phyloP scores from a whole-genome alignment of 2,113 vertebrate genomes.

The Nanorana parkeri region DNA sequence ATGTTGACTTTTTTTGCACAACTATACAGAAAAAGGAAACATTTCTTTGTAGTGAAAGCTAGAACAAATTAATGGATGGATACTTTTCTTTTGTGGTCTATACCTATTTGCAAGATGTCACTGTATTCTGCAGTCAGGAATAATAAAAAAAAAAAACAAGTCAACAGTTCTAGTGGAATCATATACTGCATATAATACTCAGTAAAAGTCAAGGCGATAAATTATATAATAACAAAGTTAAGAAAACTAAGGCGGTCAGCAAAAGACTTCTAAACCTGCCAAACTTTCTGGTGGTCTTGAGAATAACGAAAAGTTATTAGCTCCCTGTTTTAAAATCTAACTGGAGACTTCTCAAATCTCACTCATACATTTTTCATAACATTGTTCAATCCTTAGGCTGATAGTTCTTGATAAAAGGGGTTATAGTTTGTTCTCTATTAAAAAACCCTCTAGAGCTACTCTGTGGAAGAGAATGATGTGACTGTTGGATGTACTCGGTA shows the following conservation, averaged over 20 bases:
- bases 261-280: neutral
- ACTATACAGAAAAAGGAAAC: neutral
- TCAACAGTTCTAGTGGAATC: neutral
- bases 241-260: neutral
- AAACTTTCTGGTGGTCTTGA: too few relatives aligned
- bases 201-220: neutral
- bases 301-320: neutral
- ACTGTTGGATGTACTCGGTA: too few relatives aligned
- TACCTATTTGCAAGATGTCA: constrained; percentile 23
- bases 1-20: neutral
- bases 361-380: too few relatives aligned
- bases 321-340: neutral
- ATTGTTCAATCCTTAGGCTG: too few relatives aligned
- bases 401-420: too few relatives aligned
- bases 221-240: neutral
- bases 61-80: constrained; percentile 17
- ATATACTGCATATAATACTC: neutral
- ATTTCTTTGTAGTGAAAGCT: neutral
- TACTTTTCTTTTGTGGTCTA: neutral
- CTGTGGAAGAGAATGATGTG: too few relatives aligned
- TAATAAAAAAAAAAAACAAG: neutral
- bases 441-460: too few relatives aligned
- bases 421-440: too few relatives aligned
- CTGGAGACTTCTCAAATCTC: too few relatives aligned
- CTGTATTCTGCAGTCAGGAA: neutral